Conservation (phyloP, 2,888 invertebrate species). For the Lysandra coridon region DNA sequence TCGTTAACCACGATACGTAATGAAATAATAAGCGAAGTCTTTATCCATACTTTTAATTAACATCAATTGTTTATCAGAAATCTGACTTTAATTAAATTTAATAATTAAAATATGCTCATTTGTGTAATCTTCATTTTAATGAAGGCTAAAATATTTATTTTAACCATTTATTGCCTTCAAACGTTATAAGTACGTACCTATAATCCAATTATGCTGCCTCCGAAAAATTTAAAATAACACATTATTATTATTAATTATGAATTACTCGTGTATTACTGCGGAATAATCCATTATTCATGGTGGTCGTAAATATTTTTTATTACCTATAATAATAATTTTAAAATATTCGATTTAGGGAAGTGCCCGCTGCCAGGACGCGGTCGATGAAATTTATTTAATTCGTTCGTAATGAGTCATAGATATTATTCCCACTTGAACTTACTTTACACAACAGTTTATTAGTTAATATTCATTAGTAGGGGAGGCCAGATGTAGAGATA, state of each 20-base stretch:
- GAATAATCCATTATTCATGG: conserved; percentile 10
- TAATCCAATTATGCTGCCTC: conserved; percentile 2
- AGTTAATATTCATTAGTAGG: conserved; percentile 77
- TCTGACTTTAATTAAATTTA: conserved; percentile 23
- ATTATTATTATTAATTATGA: conserved; percentile 18
- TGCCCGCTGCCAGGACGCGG: conserved; percentile 24
- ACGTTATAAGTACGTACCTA: neutral
- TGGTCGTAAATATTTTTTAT: conserved; percentile 10
- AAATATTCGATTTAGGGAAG: conserved; percentile 21
- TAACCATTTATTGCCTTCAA: conserved; percentile 15
- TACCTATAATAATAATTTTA: conserved; percentile 11
- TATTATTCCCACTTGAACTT: conserved; percentile 57
- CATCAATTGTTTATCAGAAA: conserved; percentile 14
- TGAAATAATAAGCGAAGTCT: conserved; percentile 32
- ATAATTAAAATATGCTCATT: conserved; percentile 8
- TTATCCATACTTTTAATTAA: conserved; percentile 28
- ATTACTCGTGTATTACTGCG: neutral
- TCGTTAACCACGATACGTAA: conserved; percentile 16
- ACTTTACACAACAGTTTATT: conserved; percentile 61
- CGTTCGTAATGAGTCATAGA: conserved; percentile 60
- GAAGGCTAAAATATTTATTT: conserved; percentile 11
- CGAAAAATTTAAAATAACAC: neutral
- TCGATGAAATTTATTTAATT: conserved; percentile 28
- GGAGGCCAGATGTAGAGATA: conserved; percentile 69
- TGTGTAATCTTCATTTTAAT: conserved; percentile 10